Evolutionary conservation across 2,888 invertebrate species (phyloP).

Genomic region (Lottia scabra): DNA sequence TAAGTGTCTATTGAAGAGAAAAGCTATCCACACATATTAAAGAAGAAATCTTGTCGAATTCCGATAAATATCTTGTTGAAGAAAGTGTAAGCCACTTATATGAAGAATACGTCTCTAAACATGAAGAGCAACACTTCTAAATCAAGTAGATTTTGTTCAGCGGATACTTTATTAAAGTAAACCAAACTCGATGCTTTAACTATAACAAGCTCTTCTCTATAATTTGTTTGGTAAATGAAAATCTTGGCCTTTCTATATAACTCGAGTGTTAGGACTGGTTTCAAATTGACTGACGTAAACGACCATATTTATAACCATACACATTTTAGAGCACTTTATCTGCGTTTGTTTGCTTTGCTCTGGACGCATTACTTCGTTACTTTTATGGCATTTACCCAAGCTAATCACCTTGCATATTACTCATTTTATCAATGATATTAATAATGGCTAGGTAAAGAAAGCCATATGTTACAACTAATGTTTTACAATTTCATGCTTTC

Average conservation of each 20-base stretch:
- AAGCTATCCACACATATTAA: conserved; percentile 6
- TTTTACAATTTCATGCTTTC: neutral
- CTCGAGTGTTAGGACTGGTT: neutral
- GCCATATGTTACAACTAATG: conserved; percentile 1
- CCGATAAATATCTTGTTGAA: conserved; percentile 7
- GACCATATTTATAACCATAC: neutral
- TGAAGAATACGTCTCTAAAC: neutral
- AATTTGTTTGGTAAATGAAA: conserved; percentile 3
- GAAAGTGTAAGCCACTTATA: neutral
- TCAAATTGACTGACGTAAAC: neutral
- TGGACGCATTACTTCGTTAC: neutral
- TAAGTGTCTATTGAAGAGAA: conserved; percentile 2
- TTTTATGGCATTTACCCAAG: neutral
- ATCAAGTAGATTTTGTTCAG: neutral
- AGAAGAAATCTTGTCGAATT: neutral
- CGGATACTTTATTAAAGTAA: neutral
- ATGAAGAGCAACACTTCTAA: neutral
- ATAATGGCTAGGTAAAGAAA: neutral
- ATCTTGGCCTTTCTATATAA: neutral
- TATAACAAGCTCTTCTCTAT: neutral
- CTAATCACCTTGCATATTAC: conserved; percentile 1
- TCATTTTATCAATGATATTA: neutral
- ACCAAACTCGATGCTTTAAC: neutral
- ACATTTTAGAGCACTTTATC: neutral
- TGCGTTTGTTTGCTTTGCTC: neutral